These are phyloP conservation scores for Rattus norvegicus DNA, from an alignment of 2,113 vertebrate genomes.

Conservation along the genomic window DNA sequence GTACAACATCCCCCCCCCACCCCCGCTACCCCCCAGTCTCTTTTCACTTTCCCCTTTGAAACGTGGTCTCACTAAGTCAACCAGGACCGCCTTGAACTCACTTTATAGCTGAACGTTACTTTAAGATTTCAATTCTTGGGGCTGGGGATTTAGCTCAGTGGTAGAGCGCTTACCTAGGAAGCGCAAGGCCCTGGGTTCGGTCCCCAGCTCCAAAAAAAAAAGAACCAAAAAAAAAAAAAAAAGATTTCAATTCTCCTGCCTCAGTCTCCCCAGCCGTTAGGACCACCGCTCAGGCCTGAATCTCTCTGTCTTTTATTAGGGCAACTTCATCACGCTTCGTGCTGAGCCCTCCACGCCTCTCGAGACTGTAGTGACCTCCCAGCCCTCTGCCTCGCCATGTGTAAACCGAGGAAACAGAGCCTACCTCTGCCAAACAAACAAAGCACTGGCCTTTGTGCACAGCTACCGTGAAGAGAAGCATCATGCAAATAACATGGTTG, in stretches of 20 bases:
- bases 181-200: no score
- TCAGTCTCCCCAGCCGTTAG: not conserved
- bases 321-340: not conserved
- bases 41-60: not conserved
- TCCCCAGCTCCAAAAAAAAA: no score
- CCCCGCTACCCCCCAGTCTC: not conserved
- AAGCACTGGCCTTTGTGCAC: rapidly evolving
- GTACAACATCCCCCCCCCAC: no score
- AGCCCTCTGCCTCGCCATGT: not conserved
- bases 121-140: not conserved
- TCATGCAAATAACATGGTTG: rapidly evolving
- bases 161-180: no score
- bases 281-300: not conserved
- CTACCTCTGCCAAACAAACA: no score
- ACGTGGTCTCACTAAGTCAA: not conserved
- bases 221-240: no score
- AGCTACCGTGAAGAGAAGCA: rapidly evolving
- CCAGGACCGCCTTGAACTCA: not conserved
- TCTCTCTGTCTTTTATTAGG: not conserved
- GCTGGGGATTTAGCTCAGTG: no score
- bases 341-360: rapidly evolving
- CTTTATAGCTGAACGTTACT: not conserved
- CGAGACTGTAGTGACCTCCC: not conserved
- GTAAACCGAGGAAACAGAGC: not conserved
- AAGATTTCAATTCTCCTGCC: not conserved